A percentile compares a stretch with the other conserved stretches of the same genome.
Conservation (phyloP, 2,113 vertebrate genomes). For the Glaucidium brasilianum region DNA sequence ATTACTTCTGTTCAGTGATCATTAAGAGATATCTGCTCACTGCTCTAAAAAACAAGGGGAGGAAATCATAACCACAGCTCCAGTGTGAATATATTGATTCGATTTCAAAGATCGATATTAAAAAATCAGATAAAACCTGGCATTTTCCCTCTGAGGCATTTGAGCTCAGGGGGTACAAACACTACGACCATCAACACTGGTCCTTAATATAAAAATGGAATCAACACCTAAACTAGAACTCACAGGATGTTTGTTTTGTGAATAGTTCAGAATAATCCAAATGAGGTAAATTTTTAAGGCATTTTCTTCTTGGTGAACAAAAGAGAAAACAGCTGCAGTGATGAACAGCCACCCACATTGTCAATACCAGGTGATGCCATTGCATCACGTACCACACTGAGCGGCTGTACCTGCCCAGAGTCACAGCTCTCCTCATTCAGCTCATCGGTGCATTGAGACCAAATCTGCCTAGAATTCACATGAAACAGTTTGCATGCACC, state of each 20-base stretch:
- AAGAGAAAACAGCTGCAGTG: background rate
- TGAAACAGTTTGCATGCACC: background rate
- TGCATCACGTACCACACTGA: too few relatives aligned
- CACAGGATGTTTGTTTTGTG: background rate
- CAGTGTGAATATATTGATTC: background rate
- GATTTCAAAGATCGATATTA: background rate
- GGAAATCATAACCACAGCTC: background rate
- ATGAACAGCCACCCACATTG: background rate
- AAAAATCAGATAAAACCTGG: background rate
- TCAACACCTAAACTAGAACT: background rate
- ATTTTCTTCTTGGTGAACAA: background rate
- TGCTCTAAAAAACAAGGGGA: background rate
- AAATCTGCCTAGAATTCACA: background rate
- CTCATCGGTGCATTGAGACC: background rate
- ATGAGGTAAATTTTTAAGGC: background rate
- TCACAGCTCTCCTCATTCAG: background rate
- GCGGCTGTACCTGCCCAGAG: rapidly evolving
- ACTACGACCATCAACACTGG: background rate
- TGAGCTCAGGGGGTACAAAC: background rate
- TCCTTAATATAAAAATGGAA: background rate
- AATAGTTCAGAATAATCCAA: background rate
- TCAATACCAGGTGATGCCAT: background rate
- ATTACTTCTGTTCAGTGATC: background rate
- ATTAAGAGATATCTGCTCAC: background rate
- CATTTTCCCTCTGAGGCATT: background rate